These are phyloP conservation scores for Smutsia gigantea DNA, from an alignment of 2,797 vertebrate genomes.

Conservation along the genomic window DNA sequence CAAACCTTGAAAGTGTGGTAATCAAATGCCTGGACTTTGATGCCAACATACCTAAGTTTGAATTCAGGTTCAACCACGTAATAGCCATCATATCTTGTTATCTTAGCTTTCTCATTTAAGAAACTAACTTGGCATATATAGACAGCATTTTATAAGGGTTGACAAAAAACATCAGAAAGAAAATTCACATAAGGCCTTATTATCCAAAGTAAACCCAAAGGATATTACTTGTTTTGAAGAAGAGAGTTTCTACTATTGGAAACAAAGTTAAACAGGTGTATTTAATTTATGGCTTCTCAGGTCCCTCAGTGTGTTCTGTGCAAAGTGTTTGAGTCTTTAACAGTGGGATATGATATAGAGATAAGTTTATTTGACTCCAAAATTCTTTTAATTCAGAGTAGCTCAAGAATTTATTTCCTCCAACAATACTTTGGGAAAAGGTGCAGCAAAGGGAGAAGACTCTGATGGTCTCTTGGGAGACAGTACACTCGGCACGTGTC, in stretches of 20 bases:
- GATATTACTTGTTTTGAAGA: background rate
- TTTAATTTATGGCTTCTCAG: background rate
- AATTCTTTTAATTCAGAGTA: conserved; percentile 3
- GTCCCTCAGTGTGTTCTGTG: background rate
- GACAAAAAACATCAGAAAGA: background rate
- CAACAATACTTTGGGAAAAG: background rate
- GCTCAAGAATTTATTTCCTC: background rate
- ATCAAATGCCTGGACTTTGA: background rate
- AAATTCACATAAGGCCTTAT: background rate
- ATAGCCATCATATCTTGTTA: background rate
- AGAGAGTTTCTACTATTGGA: background rate
- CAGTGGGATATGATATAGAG: background rate
- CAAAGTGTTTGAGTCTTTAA: background rate
- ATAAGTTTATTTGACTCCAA: background rate
- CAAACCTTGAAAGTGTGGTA: background rate
- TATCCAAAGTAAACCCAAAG: background rate
- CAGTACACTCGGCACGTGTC: background rate
- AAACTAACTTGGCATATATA: background rate
- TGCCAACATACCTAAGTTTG: background rate
- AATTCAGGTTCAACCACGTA: background rate
- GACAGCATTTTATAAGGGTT: background rate
- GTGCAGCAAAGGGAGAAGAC: background rate
- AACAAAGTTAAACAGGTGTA: background rate
- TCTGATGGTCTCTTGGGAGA: background rate
- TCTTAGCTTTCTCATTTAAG: background rate